These are phyloP conservation scores for Montipora foliosa DNA, from an alignment of 64 coral and sea anemone species.

Conservation along the genomic window DNA sequence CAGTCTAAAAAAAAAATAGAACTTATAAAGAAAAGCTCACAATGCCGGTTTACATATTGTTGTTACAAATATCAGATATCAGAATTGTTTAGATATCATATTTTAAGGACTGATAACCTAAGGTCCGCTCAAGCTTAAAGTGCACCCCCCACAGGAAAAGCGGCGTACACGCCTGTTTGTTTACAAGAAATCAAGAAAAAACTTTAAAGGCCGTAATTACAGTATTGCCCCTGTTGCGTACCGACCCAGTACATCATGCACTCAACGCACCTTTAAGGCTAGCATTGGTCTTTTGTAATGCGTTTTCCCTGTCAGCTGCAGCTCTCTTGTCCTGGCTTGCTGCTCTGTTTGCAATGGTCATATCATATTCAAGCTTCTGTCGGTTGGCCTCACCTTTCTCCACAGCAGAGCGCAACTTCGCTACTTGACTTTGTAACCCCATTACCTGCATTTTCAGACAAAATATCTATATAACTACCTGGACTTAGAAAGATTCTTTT, in stretches of 20 bases:
- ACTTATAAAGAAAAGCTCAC: no score
- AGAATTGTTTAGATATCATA: no score
- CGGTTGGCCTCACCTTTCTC: constrained; percentile 92
- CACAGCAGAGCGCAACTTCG: constrained; percentile 77
- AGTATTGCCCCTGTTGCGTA: not conserved
- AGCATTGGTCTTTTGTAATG: constrained; percentile 63
- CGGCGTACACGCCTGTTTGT: no score
- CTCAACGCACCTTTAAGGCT: constrained; percentile 61
- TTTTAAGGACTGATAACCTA: no score
- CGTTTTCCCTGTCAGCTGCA: constrained; percentile 75
- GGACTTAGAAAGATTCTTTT: not conserved
- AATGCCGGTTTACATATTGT: no score
- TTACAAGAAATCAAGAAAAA: no score
- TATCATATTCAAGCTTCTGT: constrained; percentile 97
- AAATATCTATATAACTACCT: not conserved
- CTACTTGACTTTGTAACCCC: constrained; percentile 85
- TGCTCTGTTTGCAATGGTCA: constrained; percentile 85
- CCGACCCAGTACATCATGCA: not conserved
- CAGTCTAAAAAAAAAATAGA: no score
- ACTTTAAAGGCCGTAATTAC: no score
- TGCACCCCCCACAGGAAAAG: no score
- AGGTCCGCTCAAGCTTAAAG: no score
- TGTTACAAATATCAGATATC: no score
- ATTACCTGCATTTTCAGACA: constrained; percentile 51
- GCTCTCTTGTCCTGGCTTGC: constrained; percentile 87